Base-by-base conservation (phyloP, 2,888 invertebrate species). In the Noctua pronuba region DNA sequence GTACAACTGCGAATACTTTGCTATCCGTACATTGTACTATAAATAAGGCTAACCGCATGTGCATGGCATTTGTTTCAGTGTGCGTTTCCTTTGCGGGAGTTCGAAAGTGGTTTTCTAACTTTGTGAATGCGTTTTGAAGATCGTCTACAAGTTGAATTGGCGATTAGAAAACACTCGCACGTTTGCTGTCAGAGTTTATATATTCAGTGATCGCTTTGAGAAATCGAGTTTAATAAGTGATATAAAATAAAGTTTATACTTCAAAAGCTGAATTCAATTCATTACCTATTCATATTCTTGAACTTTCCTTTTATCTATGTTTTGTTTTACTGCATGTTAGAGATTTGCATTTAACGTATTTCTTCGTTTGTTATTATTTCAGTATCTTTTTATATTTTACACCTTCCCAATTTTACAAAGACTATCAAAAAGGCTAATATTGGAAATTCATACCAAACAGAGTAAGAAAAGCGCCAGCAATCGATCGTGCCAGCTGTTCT, bases 71-170 rank as follows among this genome's bases (percentile, higher is more conserved):
- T 91, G 92, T 92, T 92, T 92, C 86, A 89, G 89, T 89, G 87
- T 91, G 91, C 91, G 91, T 92, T 94, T 92, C 91, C 92, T 93
- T 92, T 91, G 91, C 92, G 88, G 90, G 90, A 91, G 92, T 92
- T 93, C 83, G 88, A 91, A 90, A 90, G 90, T 91, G 90, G 82
- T 91, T 89, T 88, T 88, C 90, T 89, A 92, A 92, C 88, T 91
- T 90, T 88, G 70, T 80, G 80, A 84, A 87, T 86, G 80, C 82
- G 72, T 86, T 88, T 82, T 72, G 79, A 90, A 90, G 89, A 90
- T 91, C 90, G 87, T 89, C 87, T 86, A 79, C 86, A 89, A 90
- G 85, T 91, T 88, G 83, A 86, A 86, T 82, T 83, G 80, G 80
- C 80, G 80, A 88, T 86, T 75, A 82, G 79, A 77, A 80, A 87